phyloP scores from a whole-genome alignment of 2,888 invertebrate genomes.

The Sinohyriopsis cumingii region DNA sequence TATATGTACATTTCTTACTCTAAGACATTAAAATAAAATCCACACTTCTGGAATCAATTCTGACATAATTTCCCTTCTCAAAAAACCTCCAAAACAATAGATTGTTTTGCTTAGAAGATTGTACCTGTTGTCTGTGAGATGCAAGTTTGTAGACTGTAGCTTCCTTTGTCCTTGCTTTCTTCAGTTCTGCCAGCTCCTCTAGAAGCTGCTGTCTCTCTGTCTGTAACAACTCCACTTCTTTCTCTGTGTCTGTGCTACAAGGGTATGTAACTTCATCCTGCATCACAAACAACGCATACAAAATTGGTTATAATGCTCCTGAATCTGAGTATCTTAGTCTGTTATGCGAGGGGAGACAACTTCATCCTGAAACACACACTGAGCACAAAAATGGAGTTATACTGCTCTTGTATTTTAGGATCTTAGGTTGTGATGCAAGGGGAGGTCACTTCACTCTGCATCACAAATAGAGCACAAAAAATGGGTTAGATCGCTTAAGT shows the following conservation, averaged over 20 bases:
- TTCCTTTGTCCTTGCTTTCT: constrained; percentile 31
- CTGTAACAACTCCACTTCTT: constrained; percentile 58
- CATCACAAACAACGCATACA: background rate
- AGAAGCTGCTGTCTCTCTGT: constrained; percentile 47
- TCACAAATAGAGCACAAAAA: background rate
- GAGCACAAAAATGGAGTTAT: too few relatives aligned
- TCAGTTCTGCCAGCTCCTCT: constrained; percentile 42
- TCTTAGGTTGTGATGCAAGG: constrained; percentile 56
- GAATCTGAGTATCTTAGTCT: constrained; percentile 40
- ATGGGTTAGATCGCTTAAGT: too few relatives aligned
- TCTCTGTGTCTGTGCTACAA: constrained; percentile 60
- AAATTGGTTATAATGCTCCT: too few relatives aligned
- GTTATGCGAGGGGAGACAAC: constrained; percentile 44
- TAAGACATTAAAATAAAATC: too few relatives aligned
- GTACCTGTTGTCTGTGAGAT: constrained; percentile 40
- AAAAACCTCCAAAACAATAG: too few relatives aligned
- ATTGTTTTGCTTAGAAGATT: constrained; percentile 3
- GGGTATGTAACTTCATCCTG: constrained; percentile 26
- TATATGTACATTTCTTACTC: too few relatives aligned
- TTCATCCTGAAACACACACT: constrained; percentile 7
- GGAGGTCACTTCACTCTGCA: constrained; percentile 23
- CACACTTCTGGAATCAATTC: too few relatives aligned
- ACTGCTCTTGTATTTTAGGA: too few relatives aligned
- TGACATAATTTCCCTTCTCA: too few relatives aligned
- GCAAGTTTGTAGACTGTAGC: constrained; percentile 34